These are phyloP conservation scores for Liodrosophila aerea DNA, from an alignment of 2,888 invertebrate genomes.

Conservation along the genomic window DNA sequence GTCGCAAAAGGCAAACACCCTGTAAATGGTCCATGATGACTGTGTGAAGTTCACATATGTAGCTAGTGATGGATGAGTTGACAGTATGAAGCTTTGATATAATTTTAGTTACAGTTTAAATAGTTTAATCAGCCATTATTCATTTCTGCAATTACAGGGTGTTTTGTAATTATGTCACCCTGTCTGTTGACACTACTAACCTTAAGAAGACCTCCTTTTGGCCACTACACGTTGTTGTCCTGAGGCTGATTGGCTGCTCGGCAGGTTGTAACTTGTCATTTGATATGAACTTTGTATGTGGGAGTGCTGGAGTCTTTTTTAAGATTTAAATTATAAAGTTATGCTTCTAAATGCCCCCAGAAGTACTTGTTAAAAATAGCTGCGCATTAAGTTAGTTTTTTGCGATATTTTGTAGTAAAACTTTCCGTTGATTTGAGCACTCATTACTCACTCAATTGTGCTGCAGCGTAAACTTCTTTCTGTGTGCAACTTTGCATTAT, in stretches of 20 bases:
- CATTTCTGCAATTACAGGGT: too few relatives aligned
- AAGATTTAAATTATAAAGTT: neutral
- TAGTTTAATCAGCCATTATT: too few relatives aligned
- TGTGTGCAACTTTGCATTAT: conserved; percentile 5
- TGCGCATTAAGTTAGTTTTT: conserved; percentile 4
- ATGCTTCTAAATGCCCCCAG: neutral
- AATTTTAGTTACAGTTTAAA: too few relatives aligned
- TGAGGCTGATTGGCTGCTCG: neutral
- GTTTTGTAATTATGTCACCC: too few relatives aligned
- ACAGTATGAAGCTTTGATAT: too few relatives aligned
- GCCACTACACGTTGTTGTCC: neutral
- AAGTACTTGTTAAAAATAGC: conserved; percentile 32
- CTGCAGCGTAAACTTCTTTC: conserved; percentile 1
- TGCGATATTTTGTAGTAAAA: neutral
- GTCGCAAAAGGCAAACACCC: conserved; percentile 1
- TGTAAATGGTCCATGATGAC: neutral
- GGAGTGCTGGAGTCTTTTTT: neutral
- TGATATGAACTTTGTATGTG: conserved; percentile 62
- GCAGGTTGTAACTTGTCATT: conserved; percentile 42
- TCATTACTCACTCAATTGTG: neutral
- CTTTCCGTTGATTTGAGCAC: too few relatives aligned
- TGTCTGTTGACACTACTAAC: too few relatives aligned
- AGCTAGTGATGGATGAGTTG: too few relatives aligned
- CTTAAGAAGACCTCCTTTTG: too few relatives aligned
- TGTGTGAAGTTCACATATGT: too few relatives aligned